Percentiles rank a stretch among this genome's conserved stretches.
These are phyloP conservation scores for Athene noctua DNA, from an alignment of 2,113 vertebrate species.

Conservation along the genomic window DNA sequence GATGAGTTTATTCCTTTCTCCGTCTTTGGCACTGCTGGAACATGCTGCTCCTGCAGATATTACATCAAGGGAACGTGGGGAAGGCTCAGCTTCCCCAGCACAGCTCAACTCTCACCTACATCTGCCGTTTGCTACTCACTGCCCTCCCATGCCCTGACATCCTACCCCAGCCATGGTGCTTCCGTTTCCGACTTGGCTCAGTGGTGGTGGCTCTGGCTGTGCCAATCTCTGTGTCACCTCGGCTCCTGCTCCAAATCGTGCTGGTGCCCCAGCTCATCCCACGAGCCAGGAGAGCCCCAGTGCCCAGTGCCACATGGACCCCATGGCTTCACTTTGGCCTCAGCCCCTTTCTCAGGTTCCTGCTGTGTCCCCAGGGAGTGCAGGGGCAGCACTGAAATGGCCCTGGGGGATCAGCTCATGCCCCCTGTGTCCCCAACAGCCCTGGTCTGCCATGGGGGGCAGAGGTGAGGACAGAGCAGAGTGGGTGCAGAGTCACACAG, in stretches of 20 bases:
- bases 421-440: rapidly evolving
- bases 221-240: rapidly evolving
- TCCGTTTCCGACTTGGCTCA: rapidly evolving
- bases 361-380: not conserved
- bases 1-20: not conserved
- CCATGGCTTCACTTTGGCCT: rapidly evolving
- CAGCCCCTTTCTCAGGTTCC: not conserved
- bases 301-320: rapidly evolving
- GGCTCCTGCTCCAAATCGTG: rapidly evolving
- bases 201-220: rapidly evolving
- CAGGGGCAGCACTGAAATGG: not conserved
- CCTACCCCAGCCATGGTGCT: rapidly evolving
- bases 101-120: not conserved
- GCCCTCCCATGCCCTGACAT: rapidly evolving
- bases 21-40: conserved; percentile 32
- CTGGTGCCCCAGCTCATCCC: rapidly evolving
- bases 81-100: not conserved
- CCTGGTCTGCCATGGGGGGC: rapidly evolving
- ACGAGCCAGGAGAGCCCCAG: rapidly evolving
- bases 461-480: not conserved
- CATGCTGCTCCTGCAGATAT: not conserved
- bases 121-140: not conserved
- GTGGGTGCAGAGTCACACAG: not conserved
- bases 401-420: rapidly evolving
- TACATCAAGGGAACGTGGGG: not conserved